Evolutionary conservation across 2,113 vertebrate species (phyloP).

Genomic region (Pholis gunnellus): DNA sequence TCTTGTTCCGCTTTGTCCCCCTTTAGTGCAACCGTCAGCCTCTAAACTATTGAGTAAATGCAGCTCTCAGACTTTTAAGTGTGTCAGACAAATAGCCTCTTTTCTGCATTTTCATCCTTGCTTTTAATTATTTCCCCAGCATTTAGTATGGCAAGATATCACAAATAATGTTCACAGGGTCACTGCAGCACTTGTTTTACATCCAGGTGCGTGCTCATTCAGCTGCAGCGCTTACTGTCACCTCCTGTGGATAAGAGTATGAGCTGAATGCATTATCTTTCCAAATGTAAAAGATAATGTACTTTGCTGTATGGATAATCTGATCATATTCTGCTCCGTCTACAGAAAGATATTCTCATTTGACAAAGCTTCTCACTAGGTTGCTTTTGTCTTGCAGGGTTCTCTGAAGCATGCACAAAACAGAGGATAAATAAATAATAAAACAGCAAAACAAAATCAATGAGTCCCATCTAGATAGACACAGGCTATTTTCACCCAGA

Average conservation of each 20-base stretch:
- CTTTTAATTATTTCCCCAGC: slow-evolving; percentile 20
- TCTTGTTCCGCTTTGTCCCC: slow-evolving; percentile 22
- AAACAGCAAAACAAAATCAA: slow-evolving; percentile 49
- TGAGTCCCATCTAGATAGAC: slow-evolving; percentile 58
- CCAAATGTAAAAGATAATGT: slow-evolving; percentile 24
- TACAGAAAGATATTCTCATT: slow-evolving; percentile 6
- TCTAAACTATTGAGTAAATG: slow-evolving; percentile 9
- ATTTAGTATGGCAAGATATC: background rate
- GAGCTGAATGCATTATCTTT: background rate
- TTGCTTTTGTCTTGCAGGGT: slow-evolving; percentile 15
- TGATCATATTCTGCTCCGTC: slow-evolving; percentile 12
- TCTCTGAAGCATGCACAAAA: slow-evolving; percentile 39
- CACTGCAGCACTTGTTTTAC: slow-evolving; percentile 2
- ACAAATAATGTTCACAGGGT: slow-evolving; percentile 15
- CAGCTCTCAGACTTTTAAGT: slow-evolving; percentile 10
- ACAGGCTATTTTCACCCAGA: slow-evolving; percentile 54
- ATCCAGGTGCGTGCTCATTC: background rate
- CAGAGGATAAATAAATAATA: slow-evolving; percentile 49
- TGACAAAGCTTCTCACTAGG: slow-evolving; percentile 10
- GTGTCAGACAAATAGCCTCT: slow-evolving; percentile 12
- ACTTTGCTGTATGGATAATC: slow-evolving; percentile 12
- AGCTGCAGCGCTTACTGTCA: background rate
- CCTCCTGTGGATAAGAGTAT: background rate
- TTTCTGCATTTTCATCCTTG: slow-evolving; percentile 30
- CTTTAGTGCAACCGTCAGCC: slow-evolving; percentile 11